Evolutionary conservation across 2,888 invertebrate species (phyloP).

Genomic region (Megamerina dolium): DNA sequence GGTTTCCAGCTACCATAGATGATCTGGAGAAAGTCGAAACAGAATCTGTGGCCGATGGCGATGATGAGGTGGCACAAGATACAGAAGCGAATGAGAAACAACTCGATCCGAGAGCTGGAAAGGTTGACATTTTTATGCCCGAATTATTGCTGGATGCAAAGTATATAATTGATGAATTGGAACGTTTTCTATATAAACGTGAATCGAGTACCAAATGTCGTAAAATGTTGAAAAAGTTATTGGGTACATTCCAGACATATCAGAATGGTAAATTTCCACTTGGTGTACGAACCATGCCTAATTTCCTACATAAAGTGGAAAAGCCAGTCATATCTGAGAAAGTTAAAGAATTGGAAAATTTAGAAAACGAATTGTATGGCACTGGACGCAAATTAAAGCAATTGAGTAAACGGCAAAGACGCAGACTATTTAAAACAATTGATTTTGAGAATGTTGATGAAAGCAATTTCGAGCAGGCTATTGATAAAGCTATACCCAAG

Average conservation of each 20-base stretch:
- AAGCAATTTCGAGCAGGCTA: constrained; percentile 37
- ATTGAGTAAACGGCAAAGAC: constrained; percentile 47
- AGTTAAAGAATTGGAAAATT: constrained; percentile 47
- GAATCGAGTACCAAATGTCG: constrained; percentile 55
- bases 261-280: constrained; percentile 62
- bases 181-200: constrained; percentile 50
- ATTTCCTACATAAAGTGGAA: constrained; percentile 38
- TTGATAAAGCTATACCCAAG: constrained; percentile 35
- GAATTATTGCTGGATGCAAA: constrained; percentile 61
- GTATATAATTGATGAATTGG: constrained; percentile 54
- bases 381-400: constrained; percentile 46
- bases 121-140: constrained; percentile 66
- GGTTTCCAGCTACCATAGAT: constrained; percentile 66
- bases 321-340: constrained; percentile 39
- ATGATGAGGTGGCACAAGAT: constrained; percentile 9
- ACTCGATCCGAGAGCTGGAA: constrained; percentile 76
- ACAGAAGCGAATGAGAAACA: constrained; percentile 3
- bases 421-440: constrained; percentile 36
- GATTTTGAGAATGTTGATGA: constrained; percentile 40
- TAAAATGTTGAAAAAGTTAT: constrained; percentile 53
- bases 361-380: constrained; percentile 52
- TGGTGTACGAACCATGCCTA: constrained; percentile 54
- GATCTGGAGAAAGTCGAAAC: constrained; percentile 55
- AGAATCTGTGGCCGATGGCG: constrained; percentile 46
- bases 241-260: constrained; percentile 50